Evolutionary conservation across 2,113 vertebrate species (phyloP).

Genomic region (Cavia porcellus): DNA sequence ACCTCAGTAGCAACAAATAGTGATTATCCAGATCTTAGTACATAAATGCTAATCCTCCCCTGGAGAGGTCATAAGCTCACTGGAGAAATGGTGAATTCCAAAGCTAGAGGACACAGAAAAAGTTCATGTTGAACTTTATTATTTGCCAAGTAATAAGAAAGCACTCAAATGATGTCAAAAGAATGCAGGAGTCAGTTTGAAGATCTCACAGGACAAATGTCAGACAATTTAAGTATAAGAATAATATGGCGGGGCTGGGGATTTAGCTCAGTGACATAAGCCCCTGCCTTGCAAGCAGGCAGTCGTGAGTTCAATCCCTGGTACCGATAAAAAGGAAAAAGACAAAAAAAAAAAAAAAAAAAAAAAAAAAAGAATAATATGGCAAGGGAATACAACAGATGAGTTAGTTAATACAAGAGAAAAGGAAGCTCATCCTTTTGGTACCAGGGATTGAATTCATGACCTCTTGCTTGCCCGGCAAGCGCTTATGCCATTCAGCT

Average conservation of each 20-base stretch:
- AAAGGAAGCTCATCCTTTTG: neutral
- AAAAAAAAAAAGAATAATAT: no score
- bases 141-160: neutral
- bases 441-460: no score
- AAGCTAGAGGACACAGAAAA: neutral
- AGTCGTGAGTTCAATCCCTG: no score
- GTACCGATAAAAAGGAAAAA: no score
- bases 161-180: constrained; percentile 18
- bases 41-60: neutral
- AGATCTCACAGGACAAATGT: neutral
- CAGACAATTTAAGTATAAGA: neutral
- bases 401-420: neutral
- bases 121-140: neutral
- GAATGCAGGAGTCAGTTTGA: neutral
- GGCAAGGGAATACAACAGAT: neutral
- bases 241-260: neutral
- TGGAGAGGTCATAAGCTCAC: neutral
- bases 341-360: no score
- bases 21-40: neutral
- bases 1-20: neutral
- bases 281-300: no score
- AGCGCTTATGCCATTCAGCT: no score
- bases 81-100: neutral
- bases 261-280: no score
- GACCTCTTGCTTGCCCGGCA: no score